These are phyloP conservation scores for Diphyllodes magnificus DNA, from an alignment of 2,113 vertebrate genomes.

Conservation along the genomic window DNA sequence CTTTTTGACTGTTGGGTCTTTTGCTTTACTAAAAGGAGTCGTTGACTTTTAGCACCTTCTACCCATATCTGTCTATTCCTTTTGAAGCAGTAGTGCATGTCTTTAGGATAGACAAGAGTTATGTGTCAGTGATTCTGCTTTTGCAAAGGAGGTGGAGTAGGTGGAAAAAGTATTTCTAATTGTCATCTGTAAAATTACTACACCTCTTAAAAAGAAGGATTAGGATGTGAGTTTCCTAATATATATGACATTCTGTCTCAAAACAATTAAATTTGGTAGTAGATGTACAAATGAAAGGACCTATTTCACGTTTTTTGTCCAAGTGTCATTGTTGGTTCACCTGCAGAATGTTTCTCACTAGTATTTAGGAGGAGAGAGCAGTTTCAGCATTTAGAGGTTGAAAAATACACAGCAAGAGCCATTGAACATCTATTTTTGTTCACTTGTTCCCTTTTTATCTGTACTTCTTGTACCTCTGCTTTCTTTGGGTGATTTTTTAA, in stretches of 20 bases:
- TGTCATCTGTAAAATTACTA: neutral
- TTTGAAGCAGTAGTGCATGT: neutral
- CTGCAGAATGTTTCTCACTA: neutral
- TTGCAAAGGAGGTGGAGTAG: neutral
- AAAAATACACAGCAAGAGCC: neutral
- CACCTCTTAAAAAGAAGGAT: neutral
- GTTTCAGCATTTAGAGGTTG: neutral
- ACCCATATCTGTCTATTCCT: neutral
- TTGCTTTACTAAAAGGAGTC: neutral
- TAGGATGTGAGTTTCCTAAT: neutral
- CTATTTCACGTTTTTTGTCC: neutral
- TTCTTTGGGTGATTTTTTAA: neutral
- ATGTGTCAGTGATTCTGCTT: neutral
- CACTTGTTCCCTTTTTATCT: neutral
- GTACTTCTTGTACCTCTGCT: neutral
- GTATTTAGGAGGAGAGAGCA: neutral
- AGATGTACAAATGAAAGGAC: neutral
- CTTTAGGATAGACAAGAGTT: neutral
- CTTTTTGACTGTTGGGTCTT: neutral
- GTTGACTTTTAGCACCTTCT: neutral
- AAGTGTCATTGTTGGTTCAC: neutral
- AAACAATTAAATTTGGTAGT: neutral
- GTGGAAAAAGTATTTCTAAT: neutral
- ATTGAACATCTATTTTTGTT: neutral
- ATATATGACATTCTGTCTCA: neutral